Evolutionary conservation across 2,888 invertebrate genomes (phyloP).

Genomic region (Leptinotarsa juncta): DNA sequence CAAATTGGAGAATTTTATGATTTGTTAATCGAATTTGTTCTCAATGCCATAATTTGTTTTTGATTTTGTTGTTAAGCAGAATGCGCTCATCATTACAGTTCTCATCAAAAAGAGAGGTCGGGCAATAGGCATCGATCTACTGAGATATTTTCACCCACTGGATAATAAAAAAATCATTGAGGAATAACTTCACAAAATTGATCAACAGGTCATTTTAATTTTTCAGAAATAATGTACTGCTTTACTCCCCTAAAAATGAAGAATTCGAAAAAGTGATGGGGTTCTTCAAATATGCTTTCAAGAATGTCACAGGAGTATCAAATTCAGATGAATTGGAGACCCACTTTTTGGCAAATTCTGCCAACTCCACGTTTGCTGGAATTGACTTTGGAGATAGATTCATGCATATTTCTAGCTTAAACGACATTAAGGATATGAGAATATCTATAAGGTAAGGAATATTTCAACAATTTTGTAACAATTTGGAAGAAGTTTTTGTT

Average conservation of each 20-base stretch:
- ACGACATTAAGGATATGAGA: constrained; percentile 64
- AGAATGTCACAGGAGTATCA: constrained; percentile 38
- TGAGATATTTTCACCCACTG: too few species aligned
- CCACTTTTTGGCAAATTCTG: constrained; percentile 43
- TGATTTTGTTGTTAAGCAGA: too few species aligned
- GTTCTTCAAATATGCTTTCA: constrained; percentile 40
- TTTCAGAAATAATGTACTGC: constrained; percentile 28
- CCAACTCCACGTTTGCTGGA: constrained; percentile 66
- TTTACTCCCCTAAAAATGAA: constrained; percentile 51
- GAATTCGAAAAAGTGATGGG: constrained; percentile 45
- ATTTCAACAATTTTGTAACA: not conserved
- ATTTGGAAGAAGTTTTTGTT: too few species aligned
- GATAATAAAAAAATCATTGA: too few species aligned
- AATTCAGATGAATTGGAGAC: constrained; percentile 48
- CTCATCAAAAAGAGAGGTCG: too few species aligned
- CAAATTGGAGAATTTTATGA: too few species aligned
- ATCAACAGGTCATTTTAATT: not conserved
- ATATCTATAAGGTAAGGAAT: constrained; percentile 67
- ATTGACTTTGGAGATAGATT: constrained; percentile 72
- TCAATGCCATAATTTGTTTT: too few species aligned
- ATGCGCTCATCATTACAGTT: too few species aligned
- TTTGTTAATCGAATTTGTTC: too few species aligned
- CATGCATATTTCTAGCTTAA: constrained; percentile 64
- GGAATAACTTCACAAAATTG: too few species aligned
- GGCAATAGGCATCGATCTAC: too few species aligned